These are phyloP conservation scores for Macrosiphum euphorbiae DNA, from an alignment of 2,888 invertebrate genomes.

Conservation along the genomic window DNA sequence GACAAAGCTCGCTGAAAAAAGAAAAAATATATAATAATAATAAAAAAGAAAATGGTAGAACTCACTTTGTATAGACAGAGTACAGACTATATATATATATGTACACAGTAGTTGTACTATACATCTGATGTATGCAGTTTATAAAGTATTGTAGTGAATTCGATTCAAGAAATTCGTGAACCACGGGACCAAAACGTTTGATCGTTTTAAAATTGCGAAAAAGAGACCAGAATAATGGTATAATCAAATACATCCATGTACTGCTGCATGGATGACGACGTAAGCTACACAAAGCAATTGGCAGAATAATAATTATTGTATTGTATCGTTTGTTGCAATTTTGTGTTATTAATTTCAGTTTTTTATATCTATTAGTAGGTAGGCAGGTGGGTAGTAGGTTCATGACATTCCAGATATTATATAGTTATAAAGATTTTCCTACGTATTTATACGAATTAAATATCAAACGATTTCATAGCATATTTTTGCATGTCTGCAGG, in stretches of 20 bases:
- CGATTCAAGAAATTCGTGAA: neutral
- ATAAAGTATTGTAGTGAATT: conserved; percentile 10
- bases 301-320: neutral
- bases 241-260: neutral
- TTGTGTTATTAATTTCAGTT: neutral
- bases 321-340: neutral
- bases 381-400: neutral
- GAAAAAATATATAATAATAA: conserved; percentile 9
- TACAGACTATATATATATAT: neutral
- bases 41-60: conserved; percentile 1
- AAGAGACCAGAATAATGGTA: neutral
- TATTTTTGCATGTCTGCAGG: neutral
- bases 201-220: conserved; percentile 32
- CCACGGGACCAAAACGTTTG: conserved; percentile 4
- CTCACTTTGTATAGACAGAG: neutral
- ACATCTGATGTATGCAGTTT: neutral
- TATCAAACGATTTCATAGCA: neutral
- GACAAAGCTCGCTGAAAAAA: neutral
- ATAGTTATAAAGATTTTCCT: neutral
- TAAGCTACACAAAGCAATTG: neutral
- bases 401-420: neutral
- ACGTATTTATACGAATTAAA: neutral
- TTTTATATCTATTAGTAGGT: neutral
- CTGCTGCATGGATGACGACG: neutral
- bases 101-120: neutral